Base-by-base conservation (phyloP, 2,888 invertebrate species). In the Nymphalis polychloros region DNA sequence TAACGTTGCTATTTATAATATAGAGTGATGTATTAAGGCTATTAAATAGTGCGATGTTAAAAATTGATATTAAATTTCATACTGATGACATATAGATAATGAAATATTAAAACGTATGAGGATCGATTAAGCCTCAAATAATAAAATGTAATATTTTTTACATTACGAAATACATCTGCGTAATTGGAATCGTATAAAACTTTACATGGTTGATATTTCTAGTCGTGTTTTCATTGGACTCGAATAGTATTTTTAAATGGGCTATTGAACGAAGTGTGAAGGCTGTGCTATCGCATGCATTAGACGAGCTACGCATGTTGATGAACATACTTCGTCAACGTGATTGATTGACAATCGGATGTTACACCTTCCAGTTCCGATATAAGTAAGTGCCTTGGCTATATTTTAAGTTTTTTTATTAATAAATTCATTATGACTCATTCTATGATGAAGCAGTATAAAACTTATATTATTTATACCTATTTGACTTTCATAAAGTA, bases 281-380 rank as follows among this genome's bases (percentile, higher is more conserved):
- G 61, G 57, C 62, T 66, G 63, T 60, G 70, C 69, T 72, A 70
- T 73, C 68, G 73, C 59, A 46, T 60, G 67, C 67, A 63, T 60
- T 67, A 67, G 69, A 66, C 52, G 69, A 57, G 70, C 59, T 59
- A 70, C 60, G 68, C 65, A 72, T 72, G 60, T 64, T 70, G 63
- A 72, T 72, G 64, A 72, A 70, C 48, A 31, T 49, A 41, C 41
- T 64, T 41, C 48, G 65, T 73, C 74, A 72, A 72, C 63, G 66
- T 67, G 50, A 75, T 73, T 77, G 78, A 75, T 72, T 77, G 78
- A 75, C 78, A 78, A 77, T 77, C 78, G 76, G 77, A 78, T 77
- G 76, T 71, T 67, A 73, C 62, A 72, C 78, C 70, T 69, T 74
- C 72, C 72, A 74, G 73, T 75, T 76, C 68, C 75, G 74, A 77